Percentiles rank a stretch among this genome's conserved stretches.
These are phyloP conservation scores for Argya squamiceps DNA, from an alignment of 2,797 vertebrate species.

Conservation along the genomic window DNA sequence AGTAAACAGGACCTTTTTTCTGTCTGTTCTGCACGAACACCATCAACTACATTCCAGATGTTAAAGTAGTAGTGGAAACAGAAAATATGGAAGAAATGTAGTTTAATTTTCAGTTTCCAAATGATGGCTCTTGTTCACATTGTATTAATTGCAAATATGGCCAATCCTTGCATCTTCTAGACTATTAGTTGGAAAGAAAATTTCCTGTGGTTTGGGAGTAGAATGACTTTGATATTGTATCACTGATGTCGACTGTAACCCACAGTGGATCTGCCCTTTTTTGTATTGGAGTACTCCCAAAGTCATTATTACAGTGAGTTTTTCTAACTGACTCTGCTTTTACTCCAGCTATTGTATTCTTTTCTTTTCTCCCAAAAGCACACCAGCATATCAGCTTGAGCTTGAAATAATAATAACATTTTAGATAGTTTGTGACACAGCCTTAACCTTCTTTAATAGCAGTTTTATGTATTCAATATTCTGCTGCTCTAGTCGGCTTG, in stretches of 20 bases:
- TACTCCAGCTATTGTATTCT: not conserved
- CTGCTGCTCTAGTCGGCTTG: not conserved
- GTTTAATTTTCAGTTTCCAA: not conserved
- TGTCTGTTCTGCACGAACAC: not conserved
- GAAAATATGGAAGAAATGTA: not conserved
- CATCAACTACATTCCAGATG: not conserved
- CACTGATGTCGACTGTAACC: not conserved
- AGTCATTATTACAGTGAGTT: not conserved
- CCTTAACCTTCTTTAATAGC: conserved; percentile 55
- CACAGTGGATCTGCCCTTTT: not conserved
- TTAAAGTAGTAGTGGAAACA: not conserved
- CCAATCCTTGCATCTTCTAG: not conserved
- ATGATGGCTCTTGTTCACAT: not conserved
- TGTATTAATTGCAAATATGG: not conserved
- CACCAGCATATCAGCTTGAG: not conserved
- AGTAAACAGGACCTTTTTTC: not conserved
- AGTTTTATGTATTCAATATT: conserved; percentile 35
- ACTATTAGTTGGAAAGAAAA: not conserved
- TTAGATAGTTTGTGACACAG: conserved; percentile 48
- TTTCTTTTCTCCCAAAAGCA: not conserved
- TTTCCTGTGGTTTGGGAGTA: not conserved
- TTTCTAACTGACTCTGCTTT: not conserved
- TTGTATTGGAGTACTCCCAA: not conserved
- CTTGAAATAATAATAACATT: conserved; percentile 33
- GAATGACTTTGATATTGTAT: not conserved